phyloP scores from a whole-genome alignment of 2,888 invertebrate species.

The Maniola hyperantus region DNA sequence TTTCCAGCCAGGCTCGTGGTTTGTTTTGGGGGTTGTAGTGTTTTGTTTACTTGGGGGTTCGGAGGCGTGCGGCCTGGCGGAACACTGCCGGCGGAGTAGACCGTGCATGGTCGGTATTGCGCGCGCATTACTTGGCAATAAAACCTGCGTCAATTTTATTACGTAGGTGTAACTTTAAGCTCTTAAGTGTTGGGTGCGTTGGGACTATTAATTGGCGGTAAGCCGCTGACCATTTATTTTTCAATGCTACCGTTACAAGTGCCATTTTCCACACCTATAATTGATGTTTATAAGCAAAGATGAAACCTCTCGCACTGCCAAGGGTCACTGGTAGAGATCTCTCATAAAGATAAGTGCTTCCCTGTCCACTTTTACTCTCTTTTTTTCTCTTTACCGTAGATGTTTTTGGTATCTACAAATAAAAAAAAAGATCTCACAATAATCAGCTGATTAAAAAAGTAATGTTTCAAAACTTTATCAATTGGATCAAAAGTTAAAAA shows the following conservation, averaged over 20 bases:
- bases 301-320: no score
- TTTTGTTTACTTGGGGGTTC: conserved; percentile 68
- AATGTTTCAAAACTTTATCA: no score
- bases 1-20: conserved; percentile 75
- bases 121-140: conserved; percentile 62
- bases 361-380: no score
- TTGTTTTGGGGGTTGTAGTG: conserved; percentile 69
- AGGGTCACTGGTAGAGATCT: no score
- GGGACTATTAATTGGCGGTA: conserved; percentile 32
- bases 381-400: no score
- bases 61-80: conserved; percentile 77
- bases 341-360: no score
- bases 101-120: conserved; percentile 59
- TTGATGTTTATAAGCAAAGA: no score
- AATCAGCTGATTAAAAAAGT: no score
- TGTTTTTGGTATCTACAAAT: no score
- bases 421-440: no score
- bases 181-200: conserved; percentile 49
- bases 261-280: no score
- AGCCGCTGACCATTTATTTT: conserved; percentile 6
- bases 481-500: no score
- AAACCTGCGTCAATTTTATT: conserved; percentile 58
- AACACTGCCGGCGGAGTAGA: conserved; percentile 77
- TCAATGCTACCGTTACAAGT: neutral
- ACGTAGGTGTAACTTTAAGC: conserved; percentile 66